These are phyloP conservation scores for Otolemur crassicaudatus DNA, from an alignment of 2,797 vertebrate species.

Conservation along the genomic window DNA sequence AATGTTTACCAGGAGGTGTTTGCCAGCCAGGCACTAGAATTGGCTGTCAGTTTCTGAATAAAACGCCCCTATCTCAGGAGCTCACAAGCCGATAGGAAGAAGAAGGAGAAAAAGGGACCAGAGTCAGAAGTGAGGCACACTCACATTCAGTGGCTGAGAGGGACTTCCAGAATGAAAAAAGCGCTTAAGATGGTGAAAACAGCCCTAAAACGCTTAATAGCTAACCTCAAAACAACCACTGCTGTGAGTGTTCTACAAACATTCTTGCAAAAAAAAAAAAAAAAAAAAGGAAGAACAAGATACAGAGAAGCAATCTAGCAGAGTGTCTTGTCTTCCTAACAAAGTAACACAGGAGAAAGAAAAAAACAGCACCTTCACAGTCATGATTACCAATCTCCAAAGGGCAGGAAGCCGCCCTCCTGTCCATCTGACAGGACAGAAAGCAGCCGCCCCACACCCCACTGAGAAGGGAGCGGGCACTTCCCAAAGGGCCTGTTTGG, in stretches of 20 bases:
- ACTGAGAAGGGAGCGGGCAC: background rate
- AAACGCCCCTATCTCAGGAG: background rate
- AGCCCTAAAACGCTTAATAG: background rate
- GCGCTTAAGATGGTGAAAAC: background rate
- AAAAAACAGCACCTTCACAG: background rate
- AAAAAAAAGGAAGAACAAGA: background rate
- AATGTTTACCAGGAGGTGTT: no score
- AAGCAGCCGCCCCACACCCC: rapidly evolving
- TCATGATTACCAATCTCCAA: rapidly evolving
- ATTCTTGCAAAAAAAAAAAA: background rate
- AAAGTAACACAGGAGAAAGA: background rate
- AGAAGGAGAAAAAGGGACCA: background rate
- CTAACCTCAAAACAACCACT: slow-evolving; percentile 85
- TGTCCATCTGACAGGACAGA: background rate
- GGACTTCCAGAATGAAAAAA: slow-evolving; percentile 78
- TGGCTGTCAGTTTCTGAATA: background rate
- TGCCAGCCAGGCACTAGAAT: background rate
- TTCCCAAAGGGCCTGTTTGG: background rate
- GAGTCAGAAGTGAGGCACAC: background rate
- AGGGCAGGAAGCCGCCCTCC: rapidly evolving
- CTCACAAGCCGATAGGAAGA: no score
- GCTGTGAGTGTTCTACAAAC: slow-evolving; percentile 29
- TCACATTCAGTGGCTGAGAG: slow-evolving; percentile 68
- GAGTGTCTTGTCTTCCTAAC: background rate
- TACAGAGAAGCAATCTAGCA: background rate